A percentile compares a stretch with the other conserved stretches of the same genome.
Evolutionary conservation across 2,888 invertebrate genomes (phyloP).

Genomic region (Sinopyrophorus schimmeli): DNA sequence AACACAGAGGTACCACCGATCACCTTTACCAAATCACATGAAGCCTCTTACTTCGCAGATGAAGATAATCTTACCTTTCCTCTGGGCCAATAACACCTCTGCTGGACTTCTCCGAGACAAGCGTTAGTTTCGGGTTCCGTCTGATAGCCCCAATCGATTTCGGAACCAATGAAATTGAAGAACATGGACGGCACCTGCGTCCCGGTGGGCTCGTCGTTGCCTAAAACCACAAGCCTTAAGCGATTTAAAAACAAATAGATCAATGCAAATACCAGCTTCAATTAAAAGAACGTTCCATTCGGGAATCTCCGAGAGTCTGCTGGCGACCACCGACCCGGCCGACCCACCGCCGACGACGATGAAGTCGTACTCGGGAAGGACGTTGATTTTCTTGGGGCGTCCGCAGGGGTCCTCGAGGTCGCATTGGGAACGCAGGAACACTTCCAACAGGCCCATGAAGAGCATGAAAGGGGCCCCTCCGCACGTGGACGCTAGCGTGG

Average conservation of each 20-base stretch:
- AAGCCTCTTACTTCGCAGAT: background rate
- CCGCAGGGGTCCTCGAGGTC: slow-evolving; percentile 87
- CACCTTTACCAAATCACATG: no score
- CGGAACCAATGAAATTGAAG: slow-evolving; percentile 81
- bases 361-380: slow-evolving; percentile 72
- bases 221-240: slow-evolving; percentile 48
- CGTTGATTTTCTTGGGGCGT: slow-evolving; percentile 63
- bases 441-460: slow-evolving; percentile 86
- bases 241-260: background rate
- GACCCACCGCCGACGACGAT: slow-evolving; percentile 76
- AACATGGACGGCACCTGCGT: slow-evolving; percentile 90
- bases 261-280: slow-evolving; percentile 65
- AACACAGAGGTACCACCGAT: slow-evolving; percentile 90
- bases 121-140: slow-evolving; percentile 81
- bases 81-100: slow-evolving; percentile 81
- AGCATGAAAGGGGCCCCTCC: slow-evolving; percentile 86
- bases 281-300: slow-evolving; percentile 72
- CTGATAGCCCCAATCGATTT: slow-evolving; percentile 85
- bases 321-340: slow-evolving; percentile 72
- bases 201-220: slow-evolving; percentile 84
- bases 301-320: slow-evolving; percentile 71
- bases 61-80: slow-evolving; percentile 83
- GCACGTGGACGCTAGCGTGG: slow-evolving; percentile 81
- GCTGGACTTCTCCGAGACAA: slow-evolving; percentile 71
- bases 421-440: slow-evolving; percentile 83